Evolutionary conservation across 2,113 vertebrate genomes (phyloP).

Genomic region (Chitala chitala): DNA sequence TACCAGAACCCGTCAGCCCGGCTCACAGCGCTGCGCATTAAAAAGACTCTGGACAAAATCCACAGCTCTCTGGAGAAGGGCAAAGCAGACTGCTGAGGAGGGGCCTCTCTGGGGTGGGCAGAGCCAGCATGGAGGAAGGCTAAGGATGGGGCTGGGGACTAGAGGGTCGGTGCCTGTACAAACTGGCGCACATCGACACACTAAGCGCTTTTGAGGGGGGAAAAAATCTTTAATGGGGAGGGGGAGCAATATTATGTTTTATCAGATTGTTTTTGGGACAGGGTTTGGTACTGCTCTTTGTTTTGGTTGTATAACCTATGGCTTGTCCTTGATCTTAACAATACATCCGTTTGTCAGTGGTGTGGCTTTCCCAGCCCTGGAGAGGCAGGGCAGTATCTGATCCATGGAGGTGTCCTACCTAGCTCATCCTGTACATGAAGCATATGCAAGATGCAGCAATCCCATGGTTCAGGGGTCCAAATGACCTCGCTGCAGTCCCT

Average conservation of each 20-base stretch:
- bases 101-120: conserved; percentile 5
- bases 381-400: not conserved
- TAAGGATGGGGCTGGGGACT: not conserved
- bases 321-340: conserved; percentile 6
- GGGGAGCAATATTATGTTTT: not conserved
- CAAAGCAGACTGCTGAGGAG: conserved; percentile 63
- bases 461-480: not conserved
- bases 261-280: conserved; percentile 11
- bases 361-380: not conserved
- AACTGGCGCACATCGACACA: conserved; percentile 19
- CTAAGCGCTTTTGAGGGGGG: not conserved
- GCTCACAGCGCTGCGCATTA: conserved; percentile 70
- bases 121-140: not conserved
- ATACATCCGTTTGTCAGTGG: conserved; percentile 11
- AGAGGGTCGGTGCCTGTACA: not conserved
- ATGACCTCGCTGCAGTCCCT: not conserved
- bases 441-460: not conserved
- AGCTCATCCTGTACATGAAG: not conserved
- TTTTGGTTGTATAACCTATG: conserved; percentile 10
- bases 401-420: not conserved
- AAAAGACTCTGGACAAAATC: conserved; percentile 75
- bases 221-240: not conserved
- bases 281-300: not conserved
- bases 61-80: conserved; percentile 68
- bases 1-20: conserved; percentile 74